phyloP scores from a whole-genome alignment of 2,797 vertebrate genomes.

The Gymnocypris eckloni region DNA sequence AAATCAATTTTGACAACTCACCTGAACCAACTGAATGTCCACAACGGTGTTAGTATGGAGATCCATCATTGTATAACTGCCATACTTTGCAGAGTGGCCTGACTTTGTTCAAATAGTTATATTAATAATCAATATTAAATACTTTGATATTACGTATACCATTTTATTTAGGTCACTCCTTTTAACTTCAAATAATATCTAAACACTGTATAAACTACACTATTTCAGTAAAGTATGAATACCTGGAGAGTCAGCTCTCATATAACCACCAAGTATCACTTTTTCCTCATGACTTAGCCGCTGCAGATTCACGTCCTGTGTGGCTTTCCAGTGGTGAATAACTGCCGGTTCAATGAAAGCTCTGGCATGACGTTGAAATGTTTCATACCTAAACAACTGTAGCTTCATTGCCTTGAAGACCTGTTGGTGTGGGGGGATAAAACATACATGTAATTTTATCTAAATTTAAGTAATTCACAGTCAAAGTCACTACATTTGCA shows the following conservation, averaged over 20 bases:
- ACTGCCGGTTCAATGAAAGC: not conserved
- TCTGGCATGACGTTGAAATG: not conserved
- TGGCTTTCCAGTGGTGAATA: not conserved
- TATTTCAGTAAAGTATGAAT: not conserved
- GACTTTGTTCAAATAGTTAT: not conserved
- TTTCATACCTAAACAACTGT: not conserved
- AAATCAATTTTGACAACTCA: not conserved
- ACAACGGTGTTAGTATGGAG: slow-evolving; percentile 10
- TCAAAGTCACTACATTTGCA: not conserved
- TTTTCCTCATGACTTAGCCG: not conserved
- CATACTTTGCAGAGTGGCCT: slow-evolving; percentile 6
- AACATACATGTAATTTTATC: not conserved
- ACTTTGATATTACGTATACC: not conserved
- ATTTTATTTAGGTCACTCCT: not conserved
- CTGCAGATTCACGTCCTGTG: not conserved
- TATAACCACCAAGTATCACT: slow-evolving; percentile 6
- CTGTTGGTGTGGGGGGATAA: not conserved
- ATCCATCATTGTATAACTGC: slow-evolving; percentile 28
- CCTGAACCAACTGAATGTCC: slow-evolving; percentile 34
- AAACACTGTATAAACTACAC: not conserved
- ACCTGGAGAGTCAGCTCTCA: not conserved
- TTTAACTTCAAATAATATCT: not conserved
- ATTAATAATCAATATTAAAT: not conserved
- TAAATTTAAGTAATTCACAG: not conserved
- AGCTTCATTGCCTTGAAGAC: not conserved